Conservation (phyloP, 1,140 invertebrate genomes). For the Drosophila virilis region DNA sequence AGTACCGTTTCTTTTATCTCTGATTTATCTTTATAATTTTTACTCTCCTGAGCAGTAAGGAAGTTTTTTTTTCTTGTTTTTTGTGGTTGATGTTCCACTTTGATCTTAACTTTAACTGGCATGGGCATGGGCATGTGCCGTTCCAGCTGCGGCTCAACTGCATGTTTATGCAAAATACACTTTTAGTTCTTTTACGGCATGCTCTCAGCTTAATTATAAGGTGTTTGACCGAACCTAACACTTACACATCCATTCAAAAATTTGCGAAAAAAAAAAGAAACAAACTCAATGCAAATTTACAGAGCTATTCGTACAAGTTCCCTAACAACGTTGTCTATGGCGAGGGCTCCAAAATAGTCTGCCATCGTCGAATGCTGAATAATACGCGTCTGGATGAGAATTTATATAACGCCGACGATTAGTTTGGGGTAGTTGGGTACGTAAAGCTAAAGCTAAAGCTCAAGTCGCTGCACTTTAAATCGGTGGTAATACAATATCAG, state of each 20-base stretch:
- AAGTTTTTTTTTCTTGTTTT: slow-evolving; percentile 1
- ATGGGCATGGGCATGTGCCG: slow-evolving; percentile 44
- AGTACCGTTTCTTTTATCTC: not conserved
- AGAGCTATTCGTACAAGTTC: slow-evolving; percentile 40
- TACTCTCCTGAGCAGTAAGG: slow-evolving; percentile 18
- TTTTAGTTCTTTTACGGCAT: slow-evolving; percentile 53
- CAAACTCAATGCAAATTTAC: slow-evolving; percentile 35
- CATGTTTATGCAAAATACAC: slow-evolving; percentile 35
- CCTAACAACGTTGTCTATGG: slow-evolving; percentile 65
- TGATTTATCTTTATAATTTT: slow-evolving; percentile 31
- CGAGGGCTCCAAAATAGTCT: slow-evolving; percentile 73
- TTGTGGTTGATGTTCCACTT: slow-evolving; percentile 25
- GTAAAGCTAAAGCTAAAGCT: slow-evolving; percentile 33
- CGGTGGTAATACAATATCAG: slow-evolving; percentile 44
- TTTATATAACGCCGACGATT: slow-evolving; percentile 71
- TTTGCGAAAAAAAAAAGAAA: not conserved
- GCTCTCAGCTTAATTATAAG: slow-evolving; percentile 41
- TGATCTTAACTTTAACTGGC: slow-evolving; percentile 23
- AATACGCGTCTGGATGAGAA: slow-evolving; percentile 68
- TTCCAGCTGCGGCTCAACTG: slow-evolving; percentile 34
- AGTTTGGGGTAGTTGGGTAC: slow-evolving; percentile 59
- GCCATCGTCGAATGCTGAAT: slow-evolving; percentile 40
- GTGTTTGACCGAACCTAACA: slow-evolving; percentile 30
- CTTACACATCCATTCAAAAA: slow-evolving; percentile 4
- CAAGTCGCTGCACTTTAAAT: slow-evolving; percentile 12